These are phyloP conservation scores for Coilia nasus DNA, from an alignment of 2,797 vertebrate species.

Conservation along the genomic window DNA sequence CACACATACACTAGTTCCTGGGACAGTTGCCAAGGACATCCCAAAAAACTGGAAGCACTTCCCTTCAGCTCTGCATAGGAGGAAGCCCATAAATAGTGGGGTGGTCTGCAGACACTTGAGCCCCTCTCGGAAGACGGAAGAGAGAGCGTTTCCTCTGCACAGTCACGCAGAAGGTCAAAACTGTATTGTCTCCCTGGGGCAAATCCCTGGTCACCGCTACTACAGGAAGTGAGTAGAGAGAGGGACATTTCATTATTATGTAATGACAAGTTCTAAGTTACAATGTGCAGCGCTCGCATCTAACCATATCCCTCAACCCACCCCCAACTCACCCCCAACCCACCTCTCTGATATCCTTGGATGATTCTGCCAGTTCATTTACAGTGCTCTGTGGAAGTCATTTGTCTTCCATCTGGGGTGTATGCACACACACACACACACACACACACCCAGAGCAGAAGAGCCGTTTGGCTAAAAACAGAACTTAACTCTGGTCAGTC, in stretches of 20 bases:
- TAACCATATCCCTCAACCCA: background rate
- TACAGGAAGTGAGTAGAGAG: background rate
- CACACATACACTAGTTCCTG: background rate
- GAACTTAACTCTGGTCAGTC: background rate
- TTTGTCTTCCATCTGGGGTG: background rate
- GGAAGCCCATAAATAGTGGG: constrained; percentile 22
- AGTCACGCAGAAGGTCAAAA: background rate
- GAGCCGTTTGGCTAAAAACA: background rate
- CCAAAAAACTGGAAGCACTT: constrained; percentile 8
- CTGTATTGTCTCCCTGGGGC: background rate
- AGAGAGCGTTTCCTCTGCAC: background rate
- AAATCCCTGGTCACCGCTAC: background rate
- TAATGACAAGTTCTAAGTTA: background rate
- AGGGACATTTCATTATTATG: background rate
- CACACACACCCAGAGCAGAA: no score
- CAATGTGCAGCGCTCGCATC: background rate
- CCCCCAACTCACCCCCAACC: background rate
- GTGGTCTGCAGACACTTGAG: constrained; percentile 11
- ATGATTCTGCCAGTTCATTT: background rate
- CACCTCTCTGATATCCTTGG: background rate
- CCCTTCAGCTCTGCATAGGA: background rate
- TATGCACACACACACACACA: background rate
- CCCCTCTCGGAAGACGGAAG: background rate
- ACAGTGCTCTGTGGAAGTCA: background rate
- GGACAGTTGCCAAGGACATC: constrained; percentile 20